These are phyloP conservation scores for Tipula vernalis DNA, from an alignment of 2,888 invertebrate genomes.

Conservation along the genomic window DNA sequence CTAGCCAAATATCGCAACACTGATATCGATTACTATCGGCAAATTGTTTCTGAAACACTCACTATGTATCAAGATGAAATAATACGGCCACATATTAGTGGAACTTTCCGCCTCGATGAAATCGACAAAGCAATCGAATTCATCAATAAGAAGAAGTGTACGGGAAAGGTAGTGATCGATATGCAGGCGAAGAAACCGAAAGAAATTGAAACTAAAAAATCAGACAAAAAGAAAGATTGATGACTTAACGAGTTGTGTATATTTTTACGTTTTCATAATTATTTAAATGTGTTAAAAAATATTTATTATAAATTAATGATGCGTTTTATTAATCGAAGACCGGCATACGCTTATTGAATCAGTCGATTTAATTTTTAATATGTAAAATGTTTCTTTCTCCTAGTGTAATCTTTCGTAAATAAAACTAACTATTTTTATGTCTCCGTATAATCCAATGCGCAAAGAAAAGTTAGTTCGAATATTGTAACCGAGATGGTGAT, in stretches of 20 bases:
- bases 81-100: slow-evolving; percentile 44
- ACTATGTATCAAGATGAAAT: slow-evolving; percentile 47
- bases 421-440: too few species aligned
- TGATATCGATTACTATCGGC: slow-evolving; percentile 42
- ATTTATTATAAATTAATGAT: neutral
- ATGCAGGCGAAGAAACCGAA: slow-evolving; percentile 17
- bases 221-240: neutral
- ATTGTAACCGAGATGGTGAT: too few species aligned
- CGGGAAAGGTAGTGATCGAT: slow-evolving; percentile 46
- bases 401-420: too few species aligned
- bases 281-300: neutral
- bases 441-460: too few species aligned
- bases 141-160: slow-evolving; percentile 42
- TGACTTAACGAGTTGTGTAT: too few species aligned
- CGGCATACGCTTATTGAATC: too few species aligned
- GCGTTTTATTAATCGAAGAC: neutral
- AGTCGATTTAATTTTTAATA: too few species aligned
- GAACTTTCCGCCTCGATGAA: slow-evolving; percentile 41
- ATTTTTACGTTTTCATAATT: neutral
- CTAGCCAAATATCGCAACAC: slow-evolving; percentile 38
- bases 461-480: too few species aligned
- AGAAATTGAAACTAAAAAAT: neutral
- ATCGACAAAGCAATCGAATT: slow-evolving; percentile 47
- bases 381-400: too few species aligned
- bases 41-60: slow-evolving; percentile 43